phyloP scores from a whole-genome alignment of 2,113 vertebrate species.

The Rhagologus leucostigma region DNA sequence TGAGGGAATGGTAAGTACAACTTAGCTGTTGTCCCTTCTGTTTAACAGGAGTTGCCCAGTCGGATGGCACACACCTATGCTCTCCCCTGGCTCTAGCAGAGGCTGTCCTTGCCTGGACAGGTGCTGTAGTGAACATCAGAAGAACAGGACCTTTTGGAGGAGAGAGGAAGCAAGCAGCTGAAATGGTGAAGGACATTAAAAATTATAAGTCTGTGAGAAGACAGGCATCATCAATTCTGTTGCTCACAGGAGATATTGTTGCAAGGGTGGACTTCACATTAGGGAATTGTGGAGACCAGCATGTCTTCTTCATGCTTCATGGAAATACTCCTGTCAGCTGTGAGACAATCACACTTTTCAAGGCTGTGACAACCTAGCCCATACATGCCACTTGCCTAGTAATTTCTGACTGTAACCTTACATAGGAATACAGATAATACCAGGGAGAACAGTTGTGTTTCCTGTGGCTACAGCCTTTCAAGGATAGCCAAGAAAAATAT shows the following conservation, averaged over 20 bases:
- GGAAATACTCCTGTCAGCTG: neutral
- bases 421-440: neutral
- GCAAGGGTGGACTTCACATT: neutral
- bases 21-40: neutral
- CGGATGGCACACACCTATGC: rapidly evolving
- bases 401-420: neutral
- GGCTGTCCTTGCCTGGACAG: neutral
- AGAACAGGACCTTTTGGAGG: neutral
- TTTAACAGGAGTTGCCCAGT: neutral
- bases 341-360: neutral
- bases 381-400: neutral
- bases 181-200: neutral
- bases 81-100: neutral
- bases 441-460: neutral
- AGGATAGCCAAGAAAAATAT: neutral
- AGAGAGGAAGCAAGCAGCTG: neutral
- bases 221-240: neutral
- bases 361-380: neutral
- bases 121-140: neutral
- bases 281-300: neutral
- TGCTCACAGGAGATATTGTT: neutral
- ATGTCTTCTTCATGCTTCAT: neutral
- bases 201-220: neutral
- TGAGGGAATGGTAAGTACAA: neutral
- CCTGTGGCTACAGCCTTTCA: neutral